phyloP scores from a whole-genome alignment of 2,113 vertebrate genomes.

The Cheilinus undulatus region DNA sequence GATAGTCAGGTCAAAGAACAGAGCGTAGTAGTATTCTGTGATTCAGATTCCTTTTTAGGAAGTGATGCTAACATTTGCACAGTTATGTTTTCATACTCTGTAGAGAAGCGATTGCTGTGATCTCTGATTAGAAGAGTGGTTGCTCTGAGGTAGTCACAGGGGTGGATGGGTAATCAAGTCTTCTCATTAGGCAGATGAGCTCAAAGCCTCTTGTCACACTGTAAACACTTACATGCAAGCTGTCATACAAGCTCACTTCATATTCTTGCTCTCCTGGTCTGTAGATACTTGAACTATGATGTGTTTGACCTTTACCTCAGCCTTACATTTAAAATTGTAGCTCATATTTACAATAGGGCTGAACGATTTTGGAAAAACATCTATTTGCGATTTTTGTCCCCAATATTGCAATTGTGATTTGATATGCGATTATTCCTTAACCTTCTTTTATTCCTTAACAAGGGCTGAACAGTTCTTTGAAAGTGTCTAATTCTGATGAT shows the following conservation, averaged over 20 bases:
- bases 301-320: not conserved
- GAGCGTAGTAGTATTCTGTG: not conserved
- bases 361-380: no score
- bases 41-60: constrained; percentile 1
- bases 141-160: constrained; percentile 15
- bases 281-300: not conserved
- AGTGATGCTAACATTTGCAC: constrained; percentile 18
- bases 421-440: no score
- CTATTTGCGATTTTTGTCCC: no score
- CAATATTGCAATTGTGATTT: no score
- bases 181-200: constrained; percentile 48
- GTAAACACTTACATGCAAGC: constrained; percentile 15
- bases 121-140: constrained; percentile 45
- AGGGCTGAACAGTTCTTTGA: no score
- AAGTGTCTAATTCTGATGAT: no score
- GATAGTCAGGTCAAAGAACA: not conserved
- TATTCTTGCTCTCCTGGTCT: constrained; percentile 10
- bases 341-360: not conserved
- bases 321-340: not conserved
- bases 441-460: no score
- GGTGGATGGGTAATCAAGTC: constrained; percentile 50
- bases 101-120: constrained; percentile 43
- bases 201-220: constrained; percentile 17
- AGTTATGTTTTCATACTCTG: constrained; percentile 20
- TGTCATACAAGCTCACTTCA: constrained; percentile 3